Evolutionary conservation across 2,888 invertebrate genomes (phyloP).

Genomic region (Rhogogaster chlorosoma): DNA sequence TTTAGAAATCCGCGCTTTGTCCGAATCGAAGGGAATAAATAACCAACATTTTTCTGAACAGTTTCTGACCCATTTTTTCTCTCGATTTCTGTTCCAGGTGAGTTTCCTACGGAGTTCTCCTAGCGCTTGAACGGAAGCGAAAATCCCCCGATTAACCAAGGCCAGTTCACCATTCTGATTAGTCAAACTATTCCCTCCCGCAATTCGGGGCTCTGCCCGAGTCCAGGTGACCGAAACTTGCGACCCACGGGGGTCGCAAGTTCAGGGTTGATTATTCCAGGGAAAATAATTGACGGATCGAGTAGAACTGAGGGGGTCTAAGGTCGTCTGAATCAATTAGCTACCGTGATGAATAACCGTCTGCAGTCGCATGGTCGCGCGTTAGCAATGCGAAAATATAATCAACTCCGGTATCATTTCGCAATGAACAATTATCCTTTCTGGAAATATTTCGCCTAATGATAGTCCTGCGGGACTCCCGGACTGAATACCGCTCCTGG

Average conservation of each 20-base stretch:
- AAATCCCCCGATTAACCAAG: neutral
- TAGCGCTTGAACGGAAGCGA: too few relatives aligned
- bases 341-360: neutral
- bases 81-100: neutral
- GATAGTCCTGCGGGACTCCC: constrained; percentile 61
- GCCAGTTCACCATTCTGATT: neutral
- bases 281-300: neutral
- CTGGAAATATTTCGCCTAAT: constrained; percentile 62
- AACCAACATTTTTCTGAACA: neutral
- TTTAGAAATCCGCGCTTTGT: neutral
- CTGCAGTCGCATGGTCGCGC: neutral
- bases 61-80: neutral
- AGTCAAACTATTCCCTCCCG: neutral
- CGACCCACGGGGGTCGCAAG: neutral
- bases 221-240: constrained; percentile 17
- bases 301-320: neutral
- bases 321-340: neutral
- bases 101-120: too few relatives aligned
- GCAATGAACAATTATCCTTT: constrained; percentile 31
- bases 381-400: neutral
- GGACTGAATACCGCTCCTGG: neutral
- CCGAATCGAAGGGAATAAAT: neutral
- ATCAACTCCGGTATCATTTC: neutral
- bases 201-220: neutral
- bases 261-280: neutral